Evolutionary conservation across 2,888 invertebrate genomes (phyloP), one percentile per base, ranked within the genome.

Genomic region (Cerastis leucographa): DNA sequence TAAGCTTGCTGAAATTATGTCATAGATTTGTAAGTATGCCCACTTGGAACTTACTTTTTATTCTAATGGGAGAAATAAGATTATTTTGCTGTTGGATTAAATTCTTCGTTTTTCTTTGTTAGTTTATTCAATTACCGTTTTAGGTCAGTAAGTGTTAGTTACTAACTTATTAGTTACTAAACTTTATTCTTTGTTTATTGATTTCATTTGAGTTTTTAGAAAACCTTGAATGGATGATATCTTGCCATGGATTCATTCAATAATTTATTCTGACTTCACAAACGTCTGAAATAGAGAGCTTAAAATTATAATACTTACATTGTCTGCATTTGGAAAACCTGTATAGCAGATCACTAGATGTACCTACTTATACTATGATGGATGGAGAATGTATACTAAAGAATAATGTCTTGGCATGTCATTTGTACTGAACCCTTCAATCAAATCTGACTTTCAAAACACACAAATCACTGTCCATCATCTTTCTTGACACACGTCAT

Each of bases 21-120:
- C 85, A 35, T 71, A 75, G 61, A 62, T 69, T 68, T 76, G 67
- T 62, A 65, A 72, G 71, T 44, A 35, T 83, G 73, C 61, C 76
- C 80, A 76, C 25, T 67, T 67, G 49, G 66, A 46, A 35, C 67
- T 42, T 14, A 67, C 40, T 51, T 66, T n/a, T 72, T 71, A 68
- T 73, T 67, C 59, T 67, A 54, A 73, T 73, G 71, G 51, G n/a
- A n/a, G 22, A 29, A 59, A 67, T 62, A 78, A 70, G 19, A 83
- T 62, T 62, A 49, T 66, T 61, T 65, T 17, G 40, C 59, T 49
- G 17, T 44, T 62, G 14, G 22, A 44, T 19, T 40, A 46, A 62
- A 2, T 35, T 35, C 35, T 35, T 35, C 2, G 35, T 1, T 35
- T 35, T 35, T 35, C 3, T 35, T 35, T 35, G 11, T 35, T 0